Conservation (phyloP, 30 jellyfish, hydroid and myxozoan species). For the Nemopilema nomurai region DNA sequence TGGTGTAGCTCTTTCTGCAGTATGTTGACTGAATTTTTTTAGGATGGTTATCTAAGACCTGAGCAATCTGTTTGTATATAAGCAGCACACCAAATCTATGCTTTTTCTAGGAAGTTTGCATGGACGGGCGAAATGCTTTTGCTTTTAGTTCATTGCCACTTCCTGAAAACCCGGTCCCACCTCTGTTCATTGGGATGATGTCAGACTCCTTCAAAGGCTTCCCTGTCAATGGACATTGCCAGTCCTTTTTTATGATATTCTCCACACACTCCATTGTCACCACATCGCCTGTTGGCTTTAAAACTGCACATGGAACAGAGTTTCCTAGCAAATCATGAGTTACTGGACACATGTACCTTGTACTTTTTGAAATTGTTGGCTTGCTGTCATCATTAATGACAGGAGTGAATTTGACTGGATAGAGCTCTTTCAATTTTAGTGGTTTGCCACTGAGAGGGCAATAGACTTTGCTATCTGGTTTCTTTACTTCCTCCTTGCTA, state of each 20-base stretch:
- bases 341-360: slow-evolving; percentile 87
- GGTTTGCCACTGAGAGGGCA: slow-evolving; percentile 93
- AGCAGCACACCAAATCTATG: not conserved
- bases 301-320: slow-evolving; percentile 91
- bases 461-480: slow-evolving; percentile 82
- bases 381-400: slow-evolving; percentile 63
- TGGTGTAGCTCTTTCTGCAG: too few relatives aligned
- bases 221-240: slow-evolving; percentile 96
- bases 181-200: slow-evolving; percentile 74
- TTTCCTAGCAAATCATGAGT: slow-evolving; percentile 83
- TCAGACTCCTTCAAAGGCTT: slow-evolving; percentile 68
- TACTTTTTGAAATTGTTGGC: slow-evolving; percentile 54
- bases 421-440: slow-evolving; percentile 70
- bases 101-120: slow-evolving; percentile 49
- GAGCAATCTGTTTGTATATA: not conserved
- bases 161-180: slow-evolving; percentile 93
- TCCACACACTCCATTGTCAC: slow-evolving; percentile 93
- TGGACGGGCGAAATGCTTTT: slow-evolving; percentile 73
- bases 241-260: slow-evolving; percentile 75
- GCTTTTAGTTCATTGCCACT: slow-evolving; percentile 68
- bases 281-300: slow-evolving; percentile 86
- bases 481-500: slow-evolving; percentile 44
- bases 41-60: too few relatives aligned
- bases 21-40: too few relatives aligned
- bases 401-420: slow-evolving; percentile 78